phyloP scores from a whole-genome alignment of 1,140 invertebrate genomes.

The Agrilus planipennis region DNA sequence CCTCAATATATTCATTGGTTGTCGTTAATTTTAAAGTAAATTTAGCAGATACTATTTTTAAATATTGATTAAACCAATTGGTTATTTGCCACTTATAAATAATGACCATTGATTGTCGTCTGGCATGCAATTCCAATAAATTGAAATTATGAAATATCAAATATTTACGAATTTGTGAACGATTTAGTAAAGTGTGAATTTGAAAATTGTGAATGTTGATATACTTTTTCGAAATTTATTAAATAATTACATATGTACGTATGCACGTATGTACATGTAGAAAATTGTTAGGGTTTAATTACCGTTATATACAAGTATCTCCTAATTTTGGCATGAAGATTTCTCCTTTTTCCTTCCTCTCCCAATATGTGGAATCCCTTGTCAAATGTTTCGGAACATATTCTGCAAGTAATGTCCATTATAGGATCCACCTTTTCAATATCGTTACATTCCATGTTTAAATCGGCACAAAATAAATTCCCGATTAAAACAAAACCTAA shows the following conservation, averaged over 20 bases:
- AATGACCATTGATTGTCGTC: too few relatives aligned
- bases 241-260: too few relatives aligned
- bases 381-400: slow-evolving; percentile 38
- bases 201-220: background rate
- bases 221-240: slow-evolving; percentile 1
- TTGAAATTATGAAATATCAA: slow-evolving; percentile 1
- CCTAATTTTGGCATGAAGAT: slow-evolving; percentile 41
- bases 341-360: slow-evolving; percentile 38
- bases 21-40: too few relatives aligned
- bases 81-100: too few relatives aligned
- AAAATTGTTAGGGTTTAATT: slow-evolving; percentile 2
- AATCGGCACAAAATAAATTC: slow-evolving; percentile 10
- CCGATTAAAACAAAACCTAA: slow-evolving; percentile 14
- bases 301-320: slow-evolving; percentile 45
- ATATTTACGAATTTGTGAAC: background rate
- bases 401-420: slow-evolving; percentile 33
- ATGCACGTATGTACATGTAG: background rate
- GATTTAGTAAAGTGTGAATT: background rate
- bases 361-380: slow-evolving; percentile 39
- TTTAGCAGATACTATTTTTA: too few relatives aligned
- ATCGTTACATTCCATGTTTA: slow-evolving; percentile 21
- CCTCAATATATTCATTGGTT: too few relatives aligned
- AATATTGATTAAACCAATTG: too few relatives aligned
- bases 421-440: slow-evolving; percentile 21
- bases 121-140: background rate